Evolutionary conservation across 2,888 invertebrate genomes (phyloP).

Genomic region (Pristionchus entomophagus): DNA sequence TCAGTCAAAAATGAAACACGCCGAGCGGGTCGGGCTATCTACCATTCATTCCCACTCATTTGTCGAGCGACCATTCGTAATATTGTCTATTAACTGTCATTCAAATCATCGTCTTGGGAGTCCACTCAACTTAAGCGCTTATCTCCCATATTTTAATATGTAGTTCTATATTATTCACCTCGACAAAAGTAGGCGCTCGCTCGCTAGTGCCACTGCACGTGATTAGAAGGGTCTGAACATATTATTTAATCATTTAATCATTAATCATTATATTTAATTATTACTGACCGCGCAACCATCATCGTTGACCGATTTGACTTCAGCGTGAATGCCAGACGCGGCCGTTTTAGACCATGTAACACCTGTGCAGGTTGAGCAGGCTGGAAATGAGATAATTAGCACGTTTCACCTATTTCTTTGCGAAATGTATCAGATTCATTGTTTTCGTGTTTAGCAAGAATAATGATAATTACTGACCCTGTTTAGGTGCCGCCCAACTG

Average conservation of each 20-base stretch:
- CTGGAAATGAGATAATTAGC: background rate
- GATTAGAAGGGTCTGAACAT: background rate
- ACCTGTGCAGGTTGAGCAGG: background rate
- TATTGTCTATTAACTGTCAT: too few relatives aligned
- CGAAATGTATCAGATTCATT: too few relatives aligned
- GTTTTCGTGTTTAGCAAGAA: too few relatives aligned
- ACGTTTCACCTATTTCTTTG: too few relatives aligned
- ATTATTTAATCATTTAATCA: background rate
- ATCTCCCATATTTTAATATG: too few relatives aligned
- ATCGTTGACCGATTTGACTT: background rate
- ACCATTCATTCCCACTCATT: too few relatives aligned
- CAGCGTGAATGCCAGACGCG: background rate
- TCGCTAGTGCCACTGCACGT: background rate
- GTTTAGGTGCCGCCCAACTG: constrained; percentile 10
- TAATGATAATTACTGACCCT: too few relatives aligned
- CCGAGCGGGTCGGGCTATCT: too few relatives aligned
- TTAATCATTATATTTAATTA: background rate
- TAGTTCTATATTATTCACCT: background rate
- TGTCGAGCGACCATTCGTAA: too few relatives aligned
- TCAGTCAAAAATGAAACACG: too few relatives aligned
- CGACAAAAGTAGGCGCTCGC: background rate
- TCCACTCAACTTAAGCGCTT: too few relatives aligned
- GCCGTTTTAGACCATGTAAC: background rate
- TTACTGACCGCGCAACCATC: background rate
- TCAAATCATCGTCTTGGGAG: too few relatives aligned